Base-by-base conservation (phyloP, 1,140 invertebrate genomes). In the Ceratina australensis region DNA sequence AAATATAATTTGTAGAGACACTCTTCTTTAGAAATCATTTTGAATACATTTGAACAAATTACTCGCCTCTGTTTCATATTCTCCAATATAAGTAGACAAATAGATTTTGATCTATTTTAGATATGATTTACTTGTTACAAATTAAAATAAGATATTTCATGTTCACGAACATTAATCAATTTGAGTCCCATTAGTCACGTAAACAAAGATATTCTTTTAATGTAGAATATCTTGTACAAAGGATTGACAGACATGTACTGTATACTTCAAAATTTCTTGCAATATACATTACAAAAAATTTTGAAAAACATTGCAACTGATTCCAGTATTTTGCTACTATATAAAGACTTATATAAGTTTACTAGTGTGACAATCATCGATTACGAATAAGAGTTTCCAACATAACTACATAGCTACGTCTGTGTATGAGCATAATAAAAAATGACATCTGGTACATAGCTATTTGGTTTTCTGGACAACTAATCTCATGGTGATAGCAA, bases 81-180 rank as follows among this genome's bases (percentile, higher is more conserved):
- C 33, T 79, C 72, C 68, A 18, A 71, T 64, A 79, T 82, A 78
- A 81, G 81, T 80, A 75, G 72, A 68, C 42, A 54, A 69, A 68
- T 81, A 82, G 82, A 42, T 42, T 54, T 77, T 50, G 28, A 74
- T 77, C 77, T 71, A 75, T 72, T 66, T 57, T 79, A 75, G 54
- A 49, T 67, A 67, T 72, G 42, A 42, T 72, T 66, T 52, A 79
- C 66, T 77, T 76, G 57, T 64, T 64, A 72, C 52, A 64, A 18
- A 65, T 78, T 57, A 78, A 63, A 64, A 56, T 64, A 56, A 78
- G 10, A 20, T 72, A 20, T 64, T 50, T 63, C 18, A 75, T 54
- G 50, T 49, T 82, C 24, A 79, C 28, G 49, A 49, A 69, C 10
- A 65, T 50, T 72, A 64, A 63, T 78, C 33, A 72, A 72, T 71